phyloP scores from a whole-genome alignment of 2,797 vertebrate genomes.

The Tiaroga cobitis region DNA sequence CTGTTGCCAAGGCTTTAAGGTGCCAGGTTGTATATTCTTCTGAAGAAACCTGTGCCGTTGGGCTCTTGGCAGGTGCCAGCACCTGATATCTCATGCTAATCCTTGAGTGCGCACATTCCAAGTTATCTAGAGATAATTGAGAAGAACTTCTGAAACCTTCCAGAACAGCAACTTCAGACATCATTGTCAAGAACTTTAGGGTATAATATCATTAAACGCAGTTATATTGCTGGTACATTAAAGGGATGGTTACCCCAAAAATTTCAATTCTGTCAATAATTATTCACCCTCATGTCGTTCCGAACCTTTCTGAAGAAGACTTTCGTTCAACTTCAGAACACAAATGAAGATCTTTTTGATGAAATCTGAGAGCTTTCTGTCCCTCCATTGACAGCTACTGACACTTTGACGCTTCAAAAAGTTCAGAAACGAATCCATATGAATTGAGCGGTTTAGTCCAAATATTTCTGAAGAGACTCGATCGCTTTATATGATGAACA shows the following conservation, averaged over 20 bases:
- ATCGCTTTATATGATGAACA: no score
- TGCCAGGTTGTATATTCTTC: slow-evolving; percentile 64
- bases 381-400: no score
- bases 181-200: neutral
- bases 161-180: neutral
- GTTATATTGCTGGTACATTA: neutral
- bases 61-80: slow-evolving; percentile 3
- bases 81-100: neutral
- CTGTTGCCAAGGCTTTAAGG: slow-evolving; percentile 65
- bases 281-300: neutral
- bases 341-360: neutral
- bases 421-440: no score
- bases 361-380: neutral
- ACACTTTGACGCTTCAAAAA: neutral
- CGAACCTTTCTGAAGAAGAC: no score
- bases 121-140: neutral
- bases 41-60: slow-evolving; percentile 41
- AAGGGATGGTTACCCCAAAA: neutral
- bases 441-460: no score
- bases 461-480: no score
- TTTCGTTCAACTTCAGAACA: neutral
- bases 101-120: neutral
- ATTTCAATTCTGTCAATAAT: neutral
- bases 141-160: neutral
- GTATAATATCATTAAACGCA: neutral